These are phyloP conservation scores for Tetropium fuscum DNA, from an alignment of 2,888 invertebrate species.

Conservation along the genomic window DNA sequence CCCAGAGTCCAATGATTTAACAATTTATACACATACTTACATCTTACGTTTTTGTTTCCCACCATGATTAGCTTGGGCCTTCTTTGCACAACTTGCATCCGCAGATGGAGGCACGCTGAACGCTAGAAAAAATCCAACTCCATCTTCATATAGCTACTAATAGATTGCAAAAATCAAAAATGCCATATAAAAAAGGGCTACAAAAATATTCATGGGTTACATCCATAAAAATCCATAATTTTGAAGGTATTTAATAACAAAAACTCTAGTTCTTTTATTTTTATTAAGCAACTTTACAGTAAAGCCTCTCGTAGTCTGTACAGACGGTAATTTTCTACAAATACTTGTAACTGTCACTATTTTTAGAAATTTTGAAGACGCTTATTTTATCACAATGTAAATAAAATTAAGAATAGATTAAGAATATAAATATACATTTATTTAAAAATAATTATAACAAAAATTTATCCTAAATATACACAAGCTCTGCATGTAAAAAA, in stretches of 20 bases:
- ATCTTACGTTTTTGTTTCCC: too few relatives aligned
- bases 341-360: slow-evolving; percentile 34
- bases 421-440: slow-evolving; percentile 41
- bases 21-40: too few relatives aligned
- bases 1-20: too few relatives aligned
- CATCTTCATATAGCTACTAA: too few relatives aligned
- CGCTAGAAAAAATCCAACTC: too few relatives aligned
- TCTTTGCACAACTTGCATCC: too few relatives aligned
- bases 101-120: too few relatives aligned
- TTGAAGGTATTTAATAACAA: slow-evolving; percentile 32
- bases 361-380: slow-evolving; percentile 38
- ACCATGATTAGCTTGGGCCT: too few relatives aligned
- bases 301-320: slow-evolving; percentile 65
- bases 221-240: too few relatives aligned
- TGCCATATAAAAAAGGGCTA: neutral
- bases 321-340: slow-evolving; percentile 61
- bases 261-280: slow-evolving; percentile 49
- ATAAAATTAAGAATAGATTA: slow-evolving; percentile 26
- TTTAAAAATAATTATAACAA: slow-evolving; percentile 42
- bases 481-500: slow-evolving; percentile 36
- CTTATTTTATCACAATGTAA: slow-evolving; percentile 32
- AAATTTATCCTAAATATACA: slow-evolving; percentile 46
- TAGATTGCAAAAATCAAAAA: too few relatives aligned
- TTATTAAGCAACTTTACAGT: slow-evolving; percentile 66
- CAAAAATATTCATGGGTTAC: too few relatives aligned